Conservation (phyloP, 2,113 vertebrate genomes). For the Lipophrys pholis region DNA sequence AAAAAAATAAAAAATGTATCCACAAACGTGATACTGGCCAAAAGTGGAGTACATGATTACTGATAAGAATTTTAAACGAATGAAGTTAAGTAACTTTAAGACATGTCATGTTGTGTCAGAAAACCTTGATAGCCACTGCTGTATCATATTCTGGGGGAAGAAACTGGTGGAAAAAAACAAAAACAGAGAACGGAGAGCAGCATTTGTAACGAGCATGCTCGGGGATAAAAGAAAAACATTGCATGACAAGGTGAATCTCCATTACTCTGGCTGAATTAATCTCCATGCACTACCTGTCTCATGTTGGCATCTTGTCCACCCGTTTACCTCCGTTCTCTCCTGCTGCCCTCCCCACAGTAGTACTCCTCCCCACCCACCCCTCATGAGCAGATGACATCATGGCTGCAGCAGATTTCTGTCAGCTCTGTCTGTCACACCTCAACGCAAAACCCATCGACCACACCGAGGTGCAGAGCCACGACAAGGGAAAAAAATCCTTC, state of each 20-base stretch:
- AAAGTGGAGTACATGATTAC: neutral
- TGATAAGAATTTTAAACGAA: neutral
- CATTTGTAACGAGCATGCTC: neutral
- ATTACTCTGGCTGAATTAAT: conserved; percentile 15
- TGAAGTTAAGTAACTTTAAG: neutral
- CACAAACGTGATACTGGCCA: neutral
- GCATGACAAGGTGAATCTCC: neutral
- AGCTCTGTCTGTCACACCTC: conserved; percentile 62
- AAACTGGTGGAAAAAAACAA: conserved; percentile 1
- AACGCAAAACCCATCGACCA: conserved; percentile 2
- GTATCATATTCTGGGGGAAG: neutral
- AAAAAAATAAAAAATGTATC: too few species aligned
- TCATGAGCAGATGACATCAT: conserved; percentile 81
- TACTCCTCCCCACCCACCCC: conserved; percentile 56
- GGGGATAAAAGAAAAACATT: neutral
- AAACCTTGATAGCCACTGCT: neutral
- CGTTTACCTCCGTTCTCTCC: conserved; percentile 32
- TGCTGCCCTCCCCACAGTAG: conserved; percentile 32
- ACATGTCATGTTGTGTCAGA: neutral
- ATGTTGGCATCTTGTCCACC: conserved; percentile 22
- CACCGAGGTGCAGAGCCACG: neutral
- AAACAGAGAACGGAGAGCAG: neutral
- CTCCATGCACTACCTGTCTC: neutral
- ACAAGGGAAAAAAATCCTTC: neutral
- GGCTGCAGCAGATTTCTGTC: conserved; percentile 77